A percentile compares a stretch with the other conserved stretches of the same genome.
Evolutionary conservation across 2,113 vertebrate genomes (phyloP).

Genomic region (Paedocypris sp.): DNA sequence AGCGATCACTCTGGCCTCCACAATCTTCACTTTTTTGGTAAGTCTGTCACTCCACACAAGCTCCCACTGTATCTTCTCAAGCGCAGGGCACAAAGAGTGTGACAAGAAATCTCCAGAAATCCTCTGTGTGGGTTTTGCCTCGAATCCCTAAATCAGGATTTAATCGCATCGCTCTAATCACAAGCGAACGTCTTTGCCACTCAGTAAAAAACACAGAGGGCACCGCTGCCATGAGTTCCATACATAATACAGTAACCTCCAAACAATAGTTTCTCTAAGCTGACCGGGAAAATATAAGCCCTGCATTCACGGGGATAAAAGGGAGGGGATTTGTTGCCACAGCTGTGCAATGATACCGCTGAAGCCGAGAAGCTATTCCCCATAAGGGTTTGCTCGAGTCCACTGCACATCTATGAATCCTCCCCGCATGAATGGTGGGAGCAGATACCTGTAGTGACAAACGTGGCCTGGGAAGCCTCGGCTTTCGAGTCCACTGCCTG

Average conservation of each 20-base stretch:
- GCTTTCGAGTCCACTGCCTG: constrained; percentile 29
- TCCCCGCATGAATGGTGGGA: constrained; percentile 22
- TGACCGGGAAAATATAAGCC: constrained; percentile 50
- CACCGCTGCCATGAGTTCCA: constrained; percentile 12
- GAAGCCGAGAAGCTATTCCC: constrained; percentile 47
- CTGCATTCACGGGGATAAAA: constrained; percentile 19
- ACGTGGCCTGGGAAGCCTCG: constrained; percentile 11
- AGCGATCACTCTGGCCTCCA: too few relatives aligned
- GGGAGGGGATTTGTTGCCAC: constrained; percentile 45
- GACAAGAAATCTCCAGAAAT: neutral
- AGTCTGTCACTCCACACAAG: neutral
- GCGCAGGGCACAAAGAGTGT: neutral
- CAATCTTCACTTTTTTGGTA: neutral
- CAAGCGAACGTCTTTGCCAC: neutral
- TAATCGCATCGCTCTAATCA: constrained; percentile 17
- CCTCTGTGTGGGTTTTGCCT: constrained; percentile 7
- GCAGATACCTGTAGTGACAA: constrained; percentile 26
- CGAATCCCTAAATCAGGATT: constrained; percentile 16
- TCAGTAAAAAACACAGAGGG: constrained; percentile 13
- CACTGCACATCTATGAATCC: constrained; percentile 14
- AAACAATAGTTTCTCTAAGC: constrained; percentile 43
- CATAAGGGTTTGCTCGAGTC: constrained; percentile 39
- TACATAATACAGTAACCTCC: constrained; percentile 30
- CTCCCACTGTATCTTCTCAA: neutral
- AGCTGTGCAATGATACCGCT: constrained; percentile 44